Base-by-base conservation (phyloP, 2,888 invertebrate species). In the Oligia fasciuncula region DNA sequence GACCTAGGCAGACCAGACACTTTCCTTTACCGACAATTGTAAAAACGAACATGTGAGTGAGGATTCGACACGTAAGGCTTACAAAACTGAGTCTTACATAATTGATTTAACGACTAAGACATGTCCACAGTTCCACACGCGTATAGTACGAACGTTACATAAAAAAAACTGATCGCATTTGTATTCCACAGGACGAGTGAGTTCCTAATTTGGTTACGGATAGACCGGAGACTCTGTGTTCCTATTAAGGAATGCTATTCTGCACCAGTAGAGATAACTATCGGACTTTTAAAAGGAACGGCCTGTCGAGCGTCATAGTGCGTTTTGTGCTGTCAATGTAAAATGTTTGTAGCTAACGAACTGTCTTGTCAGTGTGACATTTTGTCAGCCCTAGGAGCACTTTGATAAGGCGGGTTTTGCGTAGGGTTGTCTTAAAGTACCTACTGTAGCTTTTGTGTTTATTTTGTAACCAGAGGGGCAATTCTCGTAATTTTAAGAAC, bases 121-220 rank as follows among this genome's bases (percentile, higher is more conserved):
- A 88, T 87, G 89, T 72, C 73, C 80, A 40, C 40, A 40, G 40
- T 40, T 40, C 40, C 40, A 85, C 84, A 79, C 80, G 76, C 46
- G 35, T 75, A 46, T 65, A 80, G 83, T 87, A 79, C 60, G 76
- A 76, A 81, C 76, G 85, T 90, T 91, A 92, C 88, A 89, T 90
- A 90, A 49, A 91, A 91, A 89, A 87, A 88, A 72, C 35, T 19
- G 46, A n/a, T 66, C 76, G 68, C 87, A 88, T 94, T 92, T 88
- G 91, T 93, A 94, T 92, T 90, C 93, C 73, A 79, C 49, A 84
- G 84, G 84, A 90, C 90, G 88, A 89, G 79, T 87, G 82, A 86
- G 89, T 82, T 88, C 93, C 94, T 90, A 92, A 93, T 93, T 94
- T 91, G 93, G 93, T 81, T 79, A 82, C 85, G 80, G 84, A 89